Percentiles rank a stretch among this genome's conserved stretches.
These are phyloP conservation scores for Sebastes hopkinsi DNA, from an alignment of 2,797 vertebrate species.

Conservation along the genomic window DNA sequence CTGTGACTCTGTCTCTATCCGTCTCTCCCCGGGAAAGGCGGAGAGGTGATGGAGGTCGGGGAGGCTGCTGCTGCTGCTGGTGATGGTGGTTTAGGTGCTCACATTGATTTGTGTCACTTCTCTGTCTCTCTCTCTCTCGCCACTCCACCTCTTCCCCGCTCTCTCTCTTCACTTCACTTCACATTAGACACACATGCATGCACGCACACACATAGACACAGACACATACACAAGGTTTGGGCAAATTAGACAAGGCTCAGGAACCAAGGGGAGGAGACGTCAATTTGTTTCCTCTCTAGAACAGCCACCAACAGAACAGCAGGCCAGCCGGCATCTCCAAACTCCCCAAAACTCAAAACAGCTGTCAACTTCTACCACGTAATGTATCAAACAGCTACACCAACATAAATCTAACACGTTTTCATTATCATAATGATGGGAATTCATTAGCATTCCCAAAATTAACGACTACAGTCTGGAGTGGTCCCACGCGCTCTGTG, in stretches of 20 bases:
- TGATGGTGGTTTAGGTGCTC: constrained; percentile 64
- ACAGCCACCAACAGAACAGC: constrained; percentile 20
- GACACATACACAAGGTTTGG: constrained; percentile 81
- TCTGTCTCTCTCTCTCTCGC: constrained; percentile 58
- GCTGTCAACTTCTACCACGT: neutral
- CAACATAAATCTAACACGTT: neutral
- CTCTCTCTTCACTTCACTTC: constrained; percentile 72
- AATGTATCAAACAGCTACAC: neutral
- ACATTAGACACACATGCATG: constrained; percentile 72
- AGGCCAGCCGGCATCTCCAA: neutral
- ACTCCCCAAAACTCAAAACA: neutral
- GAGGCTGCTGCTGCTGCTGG: constrained; percentile 47
- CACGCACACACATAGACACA: constrained; percentile 78
- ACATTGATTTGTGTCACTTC: constrained; percentile 77
- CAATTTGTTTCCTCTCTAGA: constrained; percentile 55
- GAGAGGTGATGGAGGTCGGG: constrained; percentile 69
- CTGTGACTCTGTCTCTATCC: constrained; percentile 26
- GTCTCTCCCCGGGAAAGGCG: constrained; percentile 49
- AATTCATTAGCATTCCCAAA: neutral
- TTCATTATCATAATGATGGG: neutral
- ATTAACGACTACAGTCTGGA: neutral
- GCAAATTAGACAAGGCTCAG: constrained; percentile 81
- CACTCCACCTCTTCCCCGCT: constrained; percentile 62
- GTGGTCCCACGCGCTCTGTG: neutral
- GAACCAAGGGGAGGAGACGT: constrained; percentile 50